Evolutionary conservation across 2,888 invertebrate species (phyloP).

Genomic region (Cyaniris semiargus): DNA sequence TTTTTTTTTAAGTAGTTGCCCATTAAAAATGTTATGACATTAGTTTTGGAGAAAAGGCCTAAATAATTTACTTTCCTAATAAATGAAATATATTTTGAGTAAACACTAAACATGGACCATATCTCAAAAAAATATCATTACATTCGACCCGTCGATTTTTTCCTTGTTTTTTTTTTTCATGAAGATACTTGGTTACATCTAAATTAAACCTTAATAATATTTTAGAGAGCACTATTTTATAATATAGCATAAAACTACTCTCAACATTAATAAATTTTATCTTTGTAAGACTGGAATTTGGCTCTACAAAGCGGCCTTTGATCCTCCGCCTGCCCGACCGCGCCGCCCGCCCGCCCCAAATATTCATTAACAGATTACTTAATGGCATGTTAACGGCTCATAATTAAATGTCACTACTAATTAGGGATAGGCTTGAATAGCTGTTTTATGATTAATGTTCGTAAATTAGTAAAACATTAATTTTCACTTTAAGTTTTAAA

Average conservation of each 20-base stretch:
- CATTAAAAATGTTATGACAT: no score
- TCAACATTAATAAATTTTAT: not conserved
- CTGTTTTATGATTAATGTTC: not conserved
- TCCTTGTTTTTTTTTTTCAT: not conserved
- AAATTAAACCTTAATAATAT: not conserved
- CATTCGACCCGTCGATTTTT: no score
- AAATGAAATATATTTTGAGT: no score
- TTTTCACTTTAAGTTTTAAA: not conserved
- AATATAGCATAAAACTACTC: not conserved
- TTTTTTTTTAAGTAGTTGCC: no score
- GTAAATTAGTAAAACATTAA: not conserved
- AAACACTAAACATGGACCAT: no score
- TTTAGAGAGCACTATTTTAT: not conserved
- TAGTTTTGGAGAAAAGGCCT: no score
- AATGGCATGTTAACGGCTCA: not conserved
- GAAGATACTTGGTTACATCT: not conserved
- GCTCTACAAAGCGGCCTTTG: not conserved
- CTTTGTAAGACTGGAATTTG: not conserved
- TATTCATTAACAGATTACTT: conserved; percentile 11
- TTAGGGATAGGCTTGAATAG: not conserved
- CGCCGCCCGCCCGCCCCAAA: not conserved
- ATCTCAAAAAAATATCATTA: no score
- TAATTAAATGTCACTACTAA: conserved; percentile 6
- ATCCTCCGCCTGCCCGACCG: not conserved
- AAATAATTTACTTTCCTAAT: no score